A percentile compares a stretch with the other conserved stretches of the same genome.
Conservation (phyloP, 2,888 invertebrate species). For the Notodonta dromedarius region DNA sequence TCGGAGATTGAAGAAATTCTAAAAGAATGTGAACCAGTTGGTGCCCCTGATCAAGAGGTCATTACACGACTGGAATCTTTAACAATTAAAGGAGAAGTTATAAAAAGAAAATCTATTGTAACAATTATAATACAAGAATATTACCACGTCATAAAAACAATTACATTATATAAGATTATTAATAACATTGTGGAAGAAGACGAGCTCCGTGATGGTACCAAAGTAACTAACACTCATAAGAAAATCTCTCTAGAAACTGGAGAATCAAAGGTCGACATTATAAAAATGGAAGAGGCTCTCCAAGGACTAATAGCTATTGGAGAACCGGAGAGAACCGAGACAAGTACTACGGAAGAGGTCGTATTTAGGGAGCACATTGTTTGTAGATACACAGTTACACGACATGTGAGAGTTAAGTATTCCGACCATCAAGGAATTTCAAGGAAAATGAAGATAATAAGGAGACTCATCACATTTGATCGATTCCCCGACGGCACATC, state of each 20-base stretch:
- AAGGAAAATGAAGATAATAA: constrained; percentile 7
- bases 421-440: not conserved
- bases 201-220: constrained; percentile 26
- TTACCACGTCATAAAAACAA: constrained; percentile 27
- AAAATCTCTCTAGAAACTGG: constrained; percentile 20
- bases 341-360: constrained; percentile 1
- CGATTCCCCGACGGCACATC: constrained; percentile 10
- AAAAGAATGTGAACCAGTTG: constrained; percentile 32
- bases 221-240: constrained; percentile 24
- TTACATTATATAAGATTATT: constrained; percentile 30
- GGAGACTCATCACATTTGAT: constrained; percentile 4
- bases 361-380: not conserved
- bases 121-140: constrained; percentile 33
- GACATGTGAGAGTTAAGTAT: not conserved
- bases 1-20: constrained; percentile 28
- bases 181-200: constrained; percentile 36
- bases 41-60: constrained; percentile 25
- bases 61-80: constrained; percentile 11
- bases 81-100: constrained; percentile 15
- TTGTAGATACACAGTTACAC: not conserved
- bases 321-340: constrained; percentile 17
- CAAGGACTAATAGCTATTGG: not conserved
- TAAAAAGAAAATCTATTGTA: constrained; percentile 21
- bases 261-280: constrained; percentile 35
- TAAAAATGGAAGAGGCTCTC: not conserved